These are phyloP conservation scores for Malurus leucopterus DNA, from an alignment of 2,797 vertebrate genomes.

Conservation along the genomic window DNA sequence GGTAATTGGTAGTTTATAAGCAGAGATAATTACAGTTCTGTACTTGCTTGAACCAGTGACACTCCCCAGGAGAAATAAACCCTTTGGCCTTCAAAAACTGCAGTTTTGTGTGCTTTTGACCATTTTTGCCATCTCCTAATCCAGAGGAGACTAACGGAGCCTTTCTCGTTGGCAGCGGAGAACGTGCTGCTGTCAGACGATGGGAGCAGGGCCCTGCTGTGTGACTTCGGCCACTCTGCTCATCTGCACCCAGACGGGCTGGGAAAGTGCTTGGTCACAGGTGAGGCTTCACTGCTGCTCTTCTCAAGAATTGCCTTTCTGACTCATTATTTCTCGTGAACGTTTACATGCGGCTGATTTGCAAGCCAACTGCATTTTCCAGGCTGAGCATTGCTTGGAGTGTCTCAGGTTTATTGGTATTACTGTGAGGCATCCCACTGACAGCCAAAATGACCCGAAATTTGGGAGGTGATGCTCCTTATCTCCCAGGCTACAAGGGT, in stretches of 20 bases:
- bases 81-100: not conserved
- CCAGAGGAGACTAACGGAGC: not conserved
- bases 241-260: slow-evolving; percentile 77
- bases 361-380: not conserved
- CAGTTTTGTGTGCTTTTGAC: not conserved
- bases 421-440: not conserved
- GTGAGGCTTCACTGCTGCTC: slow-evolving; percentile 55
- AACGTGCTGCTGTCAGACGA: slow-evolving; percentile 90
- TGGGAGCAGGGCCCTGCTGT: slow-evolving; percentile 84
- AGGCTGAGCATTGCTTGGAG: not conserved
- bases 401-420: not conserved
- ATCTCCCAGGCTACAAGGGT: not conserved
- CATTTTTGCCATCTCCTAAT: not conserved
- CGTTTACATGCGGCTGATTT: not conserved
- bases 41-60: not conserved
- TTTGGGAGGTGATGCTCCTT: not conserved
- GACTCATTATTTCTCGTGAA: not conserved
- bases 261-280: slow-evolving; percentile 79
- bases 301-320: not conserved
- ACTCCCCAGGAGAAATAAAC: not conserved
- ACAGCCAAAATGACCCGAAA: not conserved
- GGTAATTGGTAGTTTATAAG: not conserved
- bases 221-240: slow-evolving; percentile 93
- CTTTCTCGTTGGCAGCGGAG: slow-evolving; percentile 80
- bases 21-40: not conserved